Base-by-base conservation (phyloP, 2,888 invertebrate genomes). In the Incurvaria masculella region DNA sequence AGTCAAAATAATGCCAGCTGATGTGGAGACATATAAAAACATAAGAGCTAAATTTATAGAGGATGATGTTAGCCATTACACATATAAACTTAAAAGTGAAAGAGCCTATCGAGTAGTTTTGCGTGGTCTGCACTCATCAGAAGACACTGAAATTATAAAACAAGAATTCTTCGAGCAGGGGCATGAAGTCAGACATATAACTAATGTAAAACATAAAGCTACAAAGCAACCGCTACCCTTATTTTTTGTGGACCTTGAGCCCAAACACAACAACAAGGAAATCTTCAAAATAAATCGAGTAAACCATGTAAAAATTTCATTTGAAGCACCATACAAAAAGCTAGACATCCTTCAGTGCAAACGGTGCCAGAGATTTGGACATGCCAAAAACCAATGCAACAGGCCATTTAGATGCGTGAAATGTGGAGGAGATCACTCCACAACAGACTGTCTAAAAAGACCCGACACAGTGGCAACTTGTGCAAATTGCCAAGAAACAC, bases 251-350 rank as follows among this genome's bases (percentile, higher is more conserved):
- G 57, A n/a, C 38, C 40, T 57, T 6, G n/a, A 57, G 49, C 55
- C 55, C 11, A 48, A 47, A 3, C 49, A 46, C 1, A 58, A 59
- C 46, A 56, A 43, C 21, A 43, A 43, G 47, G 51, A 47, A 10
- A 51, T 52, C 17, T 55, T 51, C 23, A n/a, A 51, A 19, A 17
- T 55, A 14, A 52, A 49, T 26, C 41, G 39, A 10, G 5, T 54
- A 8, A 51, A 50, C 23, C 18, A 50, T 38, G 44, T 49, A 27
- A 51, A 51, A 17, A 43, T 51, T 2, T 23, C 23, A 23, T 42
- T 56, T 19, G 56, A 58, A 52, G 52, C 53, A 11, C 55, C 56
- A n/a, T 52, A 55, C 20, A 56, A 55, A 53, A 47, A 48, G 50
- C 14, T 33, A 33, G 52, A 51, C n/a, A 49, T 55, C 2, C 14